These are phyloP conservation scores for Thermophis baileyi DNA, from an alignment of 2,113 vertebrate genomes.

Conservation along the genomic window DNA sequence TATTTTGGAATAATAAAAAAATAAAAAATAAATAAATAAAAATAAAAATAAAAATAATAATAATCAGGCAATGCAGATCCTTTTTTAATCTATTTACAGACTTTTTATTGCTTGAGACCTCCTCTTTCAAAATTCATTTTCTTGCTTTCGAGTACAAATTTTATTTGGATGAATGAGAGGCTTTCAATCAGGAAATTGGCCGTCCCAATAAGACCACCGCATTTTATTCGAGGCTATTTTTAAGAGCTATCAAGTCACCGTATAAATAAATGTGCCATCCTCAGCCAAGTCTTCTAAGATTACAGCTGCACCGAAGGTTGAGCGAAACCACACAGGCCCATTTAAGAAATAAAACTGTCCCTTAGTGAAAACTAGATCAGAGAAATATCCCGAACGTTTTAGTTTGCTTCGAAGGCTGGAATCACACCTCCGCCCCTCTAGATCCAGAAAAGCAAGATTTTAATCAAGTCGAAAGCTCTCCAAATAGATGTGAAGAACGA, in stretches of 20 bases:
- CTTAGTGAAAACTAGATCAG: neutral
- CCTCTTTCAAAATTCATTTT: rapidly evolving
- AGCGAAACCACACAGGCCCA: neutral
- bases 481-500: neutral
- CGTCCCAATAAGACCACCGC: neutral
- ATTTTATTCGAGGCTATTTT: constrained; percentile 37
- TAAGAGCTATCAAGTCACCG: constrained; percentile 52
- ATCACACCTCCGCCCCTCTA: neutral
- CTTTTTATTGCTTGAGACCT: neutral
- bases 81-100: neutral
- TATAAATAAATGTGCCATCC: constrained; percentile 9
- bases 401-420: neutral
- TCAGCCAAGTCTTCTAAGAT: constrained; percentile 10
- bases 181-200: constrained; percentile 7
- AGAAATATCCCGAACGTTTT: too few relatives aligned
- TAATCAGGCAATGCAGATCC: neutral
- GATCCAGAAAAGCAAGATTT: neutral
- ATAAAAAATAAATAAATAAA: too few relatives aligned
- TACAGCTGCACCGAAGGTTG: constrained; percentile 21
- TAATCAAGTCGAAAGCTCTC: constrained; percentile 8
- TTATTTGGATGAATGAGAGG: rapidly evolving
- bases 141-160: neutral
- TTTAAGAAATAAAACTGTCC: neutral
- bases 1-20: neutral
- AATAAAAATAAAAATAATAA: too few relatives aligned